Percentiles rank a stretch among this genome's conserved stretches.
phyloP scores from a whole-genome alignment of 37 sponge, comb jelly and placozoan species.

The Cliona cf. orientalis region DNA sequence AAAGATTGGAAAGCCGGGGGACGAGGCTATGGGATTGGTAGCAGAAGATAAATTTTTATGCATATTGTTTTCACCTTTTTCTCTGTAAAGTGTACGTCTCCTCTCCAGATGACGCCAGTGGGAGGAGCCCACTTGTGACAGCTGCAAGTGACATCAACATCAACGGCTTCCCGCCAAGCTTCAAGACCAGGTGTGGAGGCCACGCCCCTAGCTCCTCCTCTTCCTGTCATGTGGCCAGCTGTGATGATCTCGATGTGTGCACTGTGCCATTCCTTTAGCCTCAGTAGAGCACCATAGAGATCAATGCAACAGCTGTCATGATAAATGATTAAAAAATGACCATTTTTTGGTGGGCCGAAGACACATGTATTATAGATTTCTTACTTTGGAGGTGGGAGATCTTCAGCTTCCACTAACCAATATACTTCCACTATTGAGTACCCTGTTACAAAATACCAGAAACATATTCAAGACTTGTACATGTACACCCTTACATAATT shows the following conservation, averaged over 20 bases:
- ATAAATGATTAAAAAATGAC: too few species aligned
- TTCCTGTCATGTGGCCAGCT: neutral
- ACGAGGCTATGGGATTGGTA: too few species aligned
- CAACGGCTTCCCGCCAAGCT: slow-evolving; percentile 17
- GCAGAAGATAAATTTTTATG: too few species aligned
- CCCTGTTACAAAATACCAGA: too few species aligned
- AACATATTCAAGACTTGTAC: too few species aligned
- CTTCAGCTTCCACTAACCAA: too few species aligned
- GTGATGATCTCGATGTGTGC: slow-evolving; percentile 38
- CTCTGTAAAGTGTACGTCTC: slow-evolving; percentile 31
- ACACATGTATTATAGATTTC: too few species aligned
- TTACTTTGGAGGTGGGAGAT: too few species aligned
- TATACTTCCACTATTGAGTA: too few species aligned
- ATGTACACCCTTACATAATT: too few species aligned
- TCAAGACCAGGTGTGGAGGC: neutral
- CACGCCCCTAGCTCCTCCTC: neutral
- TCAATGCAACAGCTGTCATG: slow-evolving; percentile 12
- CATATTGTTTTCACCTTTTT: slow-evolving; percentile 49
- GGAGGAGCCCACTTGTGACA: neutral
- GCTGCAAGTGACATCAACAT: neutral
- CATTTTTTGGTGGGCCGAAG: neutral
- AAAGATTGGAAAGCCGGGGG: too few species aligned
- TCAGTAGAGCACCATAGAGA: slow-evolving; percentile 53
- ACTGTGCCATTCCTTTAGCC: slow-evolving; percentile 53
- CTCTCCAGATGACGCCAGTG: slow-evolving; percentile 52